These are phyloP conservation scores for Drosophila murphyi DNA, from an alignment of 1,140 invertebrate species.

Conservation along the genomic window DNA sequence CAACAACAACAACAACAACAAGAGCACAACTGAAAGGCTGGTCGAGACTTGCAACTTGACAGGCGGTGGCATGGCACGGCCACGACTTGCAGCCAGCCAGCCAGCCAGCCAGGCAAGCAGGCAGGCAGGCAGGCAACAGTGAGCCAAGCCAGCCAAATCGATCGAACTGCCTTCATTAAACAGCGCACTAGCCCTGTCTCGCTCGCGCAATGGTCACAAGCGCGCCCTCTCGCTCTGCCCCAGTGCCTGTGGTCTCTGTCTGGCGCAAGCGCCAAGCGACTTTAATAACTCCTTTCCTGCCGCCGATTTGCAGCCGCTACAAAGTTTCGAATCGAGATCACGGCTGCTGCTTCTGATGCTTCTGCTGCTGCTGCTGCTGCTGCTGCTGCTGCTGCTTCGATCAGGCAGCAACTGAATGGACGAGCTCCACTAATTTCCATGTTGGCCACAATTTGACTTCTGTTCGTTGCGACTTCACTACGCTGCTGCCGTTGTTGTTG, in stretches of 20 bases:
- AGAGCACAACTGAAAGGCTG: slow-evolving; percentile 59
- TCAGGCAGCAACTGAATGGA: slow-evolving; percentile 45
- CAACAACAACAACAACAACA: slow-evolving; percentile 43
- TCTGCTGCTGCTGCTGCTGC: slow-evolving; percentile 32
- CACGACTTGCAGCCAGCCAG: slow-evolving; percentile 69
- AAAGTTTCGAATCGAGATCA: slow-evolving; percentile 56
- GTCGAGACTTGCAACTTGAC: slow-evolving; percentile 38
- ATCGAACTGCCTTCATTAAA: slow-evolving; percentile 82
- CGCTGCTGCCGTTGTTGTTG: neutral
- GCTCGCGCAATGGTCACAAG: neutral
- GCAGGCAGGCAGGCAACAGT: neutral
- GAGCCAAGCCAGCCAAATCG: slow-evolving; percentile 68
- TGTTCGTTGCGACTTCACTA: slow-evolving; percentile 51
- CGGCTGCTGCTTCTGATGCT: slow-evolving; percentile 40
- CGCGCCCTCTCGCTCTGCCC: slow-evolving; percentile 27
- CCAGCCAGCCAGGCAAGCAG: slow-evolving; percentile 8
- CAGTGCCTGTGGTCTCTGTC: slow-evolving; percentile 22
- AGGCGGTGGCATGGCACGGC: slow-evolving; percentile 51
- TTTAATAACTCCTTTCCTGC: slow-evolving; percentile 81
- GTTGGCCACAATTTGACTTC: slow-evolving; percentile 82
- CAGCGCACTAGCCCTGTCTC: slow-evolving; percentile 37
- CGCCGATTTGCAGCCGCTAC: slow-evolving; percentile 67
- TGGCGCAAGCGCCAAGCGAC: slow-evolving; percentile 40
- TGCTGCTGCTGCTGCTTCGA: slow-evolving; percentile 54
- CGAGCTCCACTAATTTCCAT: slow-evolving; percentile 75